Base-by-base conservation (phyloP, 2,797 vertebrate genomes). In the Gallinago solitaria region DNA sequence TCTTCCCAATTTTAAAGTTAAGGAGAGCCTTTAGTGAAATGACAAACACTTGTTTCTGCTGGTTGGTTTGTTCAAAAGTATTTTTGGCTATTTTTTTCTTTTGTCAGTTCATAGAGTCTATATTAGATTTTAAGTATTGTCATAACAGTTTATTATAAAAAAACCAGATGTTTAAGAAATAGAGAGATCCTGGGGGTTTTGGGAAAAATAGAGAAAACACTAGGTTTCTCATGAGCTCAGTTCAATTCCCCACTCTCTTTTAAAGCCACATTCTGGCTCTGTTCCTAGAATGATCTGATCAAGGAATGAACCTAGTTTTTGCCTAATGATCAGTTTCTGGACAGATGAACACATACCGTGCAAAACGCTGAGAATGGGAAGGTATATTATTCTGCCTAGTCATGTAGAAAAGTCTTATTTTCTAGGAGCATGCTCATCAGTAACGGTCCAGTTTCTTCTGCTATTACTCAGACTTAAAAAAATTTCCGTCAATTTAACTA, bases 231-330 rank as follows among this genome's bases (percentile, higher is more conserved):
- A 88, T 75, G 78, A 89, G 70, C 65, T 87, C 74, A 59, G 25
- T 91, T 91, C 51, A 89, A 83, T 94, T 94, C 83, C 69, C 69
- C 21, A 13, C 61, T 81, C n/a, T 89, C 59, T 93, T 94, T 87
- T 85, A 79, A 95, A 96, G 39, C 39, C 39, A 39, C 39, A 39
- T 39, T 39, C 12, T 89, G 94, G 91, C 88, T 88, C 35, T 51
- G 9, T 85, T 97, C 83, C 91, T 68, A 87, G 79, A 50, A 79
- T 96, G 85, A 92, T 92, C 65, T 93, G 94, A 85, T 96, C 73
- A 81, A 96, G 88, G 74, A 95, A 75, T 78, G 64, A 84, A 39
- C 24, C 12, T 82, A 37, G 48, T 12, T 92, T 95, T 94, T 94
- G 48, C 61, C 39, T 95, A 91, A 94, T 80, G 76, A 96, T 91